Evolutionary conservation across 2,888 invertebrate genomes (phyloP).

Genomic region (Caenorhabditis virilis): DNA sequence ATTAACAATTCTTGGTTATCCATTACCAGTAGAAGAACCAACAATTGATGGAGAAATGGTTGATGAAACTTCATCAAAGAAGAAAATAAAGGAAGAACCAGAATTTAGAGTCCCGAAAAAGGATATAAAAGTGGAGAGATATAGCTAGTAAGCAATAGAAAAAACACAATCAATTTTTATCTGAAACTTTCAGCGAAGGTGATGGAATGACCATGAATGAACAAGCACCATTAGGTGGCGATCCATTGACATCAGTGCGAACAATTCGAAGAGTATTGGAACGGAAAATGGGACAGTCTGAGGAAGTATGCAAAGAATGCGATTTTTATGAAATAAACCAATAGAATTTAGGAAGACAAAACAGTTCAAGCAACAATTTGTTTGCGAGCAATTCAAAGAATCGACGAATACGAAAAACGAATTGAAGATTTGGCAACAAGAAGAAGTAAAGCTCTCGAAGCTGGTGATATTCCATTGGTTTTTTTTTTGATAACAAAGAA

Average conservation of each 20-base stretch:
- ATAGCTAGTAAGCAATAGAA: conserved; percentile 28
- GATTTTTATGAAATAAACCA: not conserved
- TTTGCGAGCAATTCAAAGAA: conserved; percentile 53
- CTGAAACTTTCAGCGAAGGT: conserved; percentile 47
- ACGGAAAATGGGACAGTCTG: conserved; percentile 43
- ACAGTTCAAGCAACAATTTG: conserved; percentile 55
- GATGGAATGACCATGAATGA: conserved; percentile 51
- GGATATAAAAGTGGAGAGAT: conserved; percentile 20
- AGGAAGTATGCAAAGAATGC: conserved; percentile 14
- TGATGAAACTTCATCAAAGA: not conserved
- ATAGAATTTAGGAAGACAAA: conserved; percentile 32
- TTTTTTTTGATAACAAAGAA: not conserved
- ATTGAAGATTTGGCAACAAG: conserved; percentile 48
- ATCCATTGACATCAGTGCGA: conserved; percentile 54
- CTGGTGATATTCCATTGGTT: conserved; percentile 36
- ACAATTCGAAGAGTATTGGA: conserved; percentile 53
- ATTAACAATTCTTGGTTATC: conserved; percentile 43
- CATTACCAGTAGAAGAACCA: conserved; percentile 30
- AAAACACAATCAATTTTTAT: too few species aligned
- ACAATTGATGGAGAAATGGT: conserved; percentile 4
- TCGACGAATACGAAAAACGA: conserved; percentile 57
- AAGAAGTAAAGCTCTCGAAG: conserved; percentile 44
- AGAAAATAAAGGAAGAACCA: conserved; percentile 1
- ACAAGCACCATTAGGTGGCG: conserved; percentile 35
- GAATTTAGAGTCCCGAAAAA: conserved; percentile 8